These are phyloP conservation scores for Suricata suricatta DNA, from an alignment of 2,113 vertebrate species.

Conservation along the genomic window DNA sequence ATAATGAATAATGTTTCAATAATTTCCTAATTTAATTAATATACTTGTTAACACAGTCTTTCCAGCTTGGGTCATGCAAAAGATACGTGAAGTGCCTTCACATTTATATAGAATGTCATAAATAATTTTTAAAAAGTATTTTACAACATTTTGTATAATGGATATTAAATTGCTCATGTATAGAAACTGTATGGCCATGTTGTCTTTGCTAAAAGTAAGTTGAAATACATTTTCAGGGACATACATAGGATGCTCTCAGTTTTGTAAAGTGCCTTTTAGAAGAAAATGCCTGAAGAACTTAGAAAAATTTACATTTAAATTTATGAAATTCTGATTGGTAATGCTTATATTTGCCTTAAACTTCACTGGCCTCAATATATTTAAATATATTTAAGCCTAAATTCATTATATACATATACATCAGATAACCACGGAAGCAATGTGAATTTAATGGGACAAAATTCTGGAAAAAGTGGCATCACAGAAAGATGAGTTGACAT, in stretches of 20 bases:
- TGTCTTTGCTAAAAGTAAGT: not conserved
- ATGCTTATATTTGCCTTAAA: not conserved
- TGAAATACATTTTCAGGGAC: not conserved
- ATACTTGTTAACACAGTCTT: not conserved
- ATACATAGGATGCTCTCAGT: not conserved
- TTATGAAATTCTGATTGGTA: not conserved
- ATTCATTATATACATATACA: not conserved
- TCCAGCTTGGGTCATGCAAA: not conserved
- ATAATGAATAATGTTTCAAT: not conserved
- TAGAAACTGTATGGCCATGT: not conserved
- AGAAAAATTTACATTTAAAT: not conserved
- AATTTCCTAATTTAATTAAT: not conserved
- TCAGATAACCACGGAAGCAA: not conserved
- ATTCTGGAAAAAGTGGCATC: not conserved
- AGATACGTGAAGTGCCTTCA: not conserved
- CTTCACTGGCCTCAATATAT: not conserved
- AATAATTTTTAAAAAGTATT: not conserved
- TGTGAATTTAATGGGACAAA: not conserved
- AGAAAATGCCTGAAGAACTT: not conserved
- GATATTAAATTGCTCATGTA: not conserved
- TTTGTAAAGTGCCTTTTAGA: not conserved
- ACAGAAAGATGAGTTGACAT: not conserved
- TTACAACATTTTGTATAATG: not conserved
- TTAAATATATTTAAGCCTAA: not conserved
- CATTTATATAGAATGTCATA: not conserved